Conservation (phyloP, 2,888 invertebrate species). For the Drosophila atripex region DNA sequence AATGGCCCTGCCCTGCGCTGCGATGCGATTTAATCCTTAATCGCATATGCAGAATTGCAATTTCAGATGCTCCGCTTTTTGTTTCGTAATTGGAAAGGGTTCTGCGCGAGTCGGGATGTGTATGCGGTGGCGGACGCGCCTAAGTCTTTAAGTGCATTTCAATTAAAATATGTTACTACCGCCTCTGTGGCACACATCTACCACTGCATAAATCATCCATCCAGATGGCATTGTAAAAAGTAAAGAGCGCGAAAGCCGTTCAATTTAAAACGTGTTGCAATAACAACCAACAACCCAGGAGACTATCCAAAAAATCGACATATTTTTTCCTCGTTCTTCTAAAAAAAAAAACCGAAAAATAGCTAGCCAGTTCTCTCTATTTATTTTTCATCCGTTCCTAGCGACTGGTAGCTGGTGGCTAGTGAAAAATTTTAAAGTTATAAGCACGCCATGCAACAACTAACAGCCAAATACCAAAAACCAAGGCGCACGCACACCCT, state of each 20-base stretch:
- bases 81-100: slow-evolving; percentile 40
- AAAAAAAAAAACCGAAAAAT: slow-evolving; percentile 21
- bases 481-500: slow-evolving; percentile 66
- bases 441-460: slow-evolving; percentile 62
- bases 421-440: slow-evolving; percentile 72
- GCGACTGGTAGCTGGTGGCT: slow-evolving; percentile 1
- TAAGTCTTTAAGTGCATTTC: slow-evolving; percentile 74
- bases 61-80: background rate
- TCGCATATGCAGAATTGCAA: slow-evolving; percentile 32
- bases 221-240: slow-evolving; percentile 17
- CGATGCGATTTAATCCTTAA: slow-evolving; percentile 24
- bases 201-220: slow-evolving; percentile 66
- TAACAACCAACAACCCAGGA: slow-evolving; percentile 27
- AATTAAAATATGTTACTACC: slow-evolving; percentile 56
- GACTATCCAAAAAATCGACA: slow-evolving; percentile 39
- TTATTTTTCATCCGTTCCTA: slow-evolving; percentile 10
- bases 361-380: slow-evolving; percentile 8
- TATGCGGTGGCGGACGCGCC: slow-evolving; percentile 3
- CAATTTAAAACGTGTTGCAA: slow-evolving; percentile 73
- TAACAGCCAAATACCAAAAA: slow-evolving; percentile 36
- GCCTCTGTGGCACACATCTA: slow-evolving; percentile 38
- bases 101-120: background rate
- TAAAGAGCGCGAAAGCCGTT: slow-evolving; percentile 47
- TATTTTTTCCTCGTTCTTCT: background rate
- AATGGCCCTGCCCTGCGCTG: background rate